These are phyloP conservation scores for Dromococcyx pavoninus DNA, from an alignment of 2,797 vertebrate genomes.

Conservation along the genomic window DNA sequence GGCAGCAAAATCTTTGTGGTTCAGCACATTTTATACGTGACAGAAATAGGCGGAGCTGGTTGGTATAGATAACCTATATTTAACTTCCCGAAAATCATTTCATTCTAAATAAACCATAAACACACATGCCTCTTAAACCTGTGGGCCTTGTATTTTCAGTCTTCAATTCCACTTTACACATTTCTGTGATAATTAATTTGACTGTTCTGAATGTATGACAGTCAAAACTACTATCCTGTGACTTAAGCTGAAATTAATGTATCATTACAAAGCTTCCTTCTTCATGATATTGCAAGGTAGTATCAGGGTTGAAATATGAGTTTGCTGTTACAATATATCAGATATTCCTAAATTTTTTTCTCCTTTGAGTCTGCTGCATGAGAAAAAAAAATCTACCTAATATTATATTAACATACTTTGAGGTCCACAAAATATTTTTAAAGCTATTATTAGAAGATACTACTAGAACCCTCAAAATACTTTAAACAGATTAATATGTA, in stretches of 20 bases:
- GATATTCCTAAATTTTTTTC: background rate
- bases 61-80: background rate
- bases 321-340: background rate
- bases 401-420: background rate
- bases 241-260: background rate
- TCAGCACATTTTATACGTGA: background rate
- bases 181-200: slow-evolving; percentile 8
- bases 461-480: background rate
- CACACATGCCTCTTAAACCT: background rate
- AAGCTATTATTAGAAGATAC: background rate
- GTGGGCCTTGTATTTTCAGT: background rate
- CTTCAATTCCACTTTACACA: background rate
- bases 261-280: background rate
- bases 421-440: background rate
- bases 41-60: background rate
- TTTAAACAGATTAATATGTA: background rate
- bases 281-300: background rate
- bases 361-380: background rate
- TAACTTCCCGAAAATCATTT: background rate
- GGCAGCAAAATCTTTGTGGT: background rate
- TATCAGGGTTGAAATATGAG: background rate
- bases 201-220: background rate
- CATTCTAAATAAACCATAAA: background rate
- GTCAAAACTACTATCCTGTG: background rate
- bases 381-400: background rate